Evolutionary conservation across 1,140 invertebrate species (phyloP).

Genomic region (Macrocentrus cingulum): DNA sequence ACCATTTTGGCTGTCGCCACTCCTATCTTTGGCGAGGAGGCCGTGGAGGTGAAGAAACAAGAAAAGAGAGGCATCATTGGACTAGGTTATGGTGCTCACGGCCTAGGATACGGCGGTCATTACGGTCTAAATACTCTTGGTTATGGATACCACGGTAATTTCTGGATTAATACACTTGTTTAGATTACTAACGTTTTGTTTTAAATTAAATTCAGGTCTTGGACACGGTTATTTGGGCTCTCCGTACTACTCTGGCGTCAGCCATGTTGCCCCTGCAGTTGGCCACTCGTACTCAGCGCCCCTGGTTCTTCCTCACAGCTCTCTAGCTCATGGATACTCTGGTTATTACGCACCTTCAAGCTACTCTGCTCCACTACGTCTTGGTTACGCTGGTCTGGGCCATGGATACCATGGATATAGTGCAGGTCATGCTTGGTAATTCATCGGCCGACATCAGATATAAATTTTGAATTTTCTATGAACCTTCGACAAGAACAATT

Average conservation of each 20-base stretch:
- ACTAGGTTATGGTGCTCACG: slow-evolving; percentile 35
- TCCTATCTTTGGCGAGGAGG: slow-evolving; percentile 44
- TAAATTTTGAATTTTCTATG: no score
- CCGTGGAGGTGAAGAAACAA: slow-evolving; percentile 38
- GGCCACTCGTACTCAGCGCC: slow-evolving; percentile 12
- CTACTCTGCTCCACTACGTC: slow-evolving; percentile 15
- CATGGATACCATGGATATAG: slow-evolving; percentile 17
- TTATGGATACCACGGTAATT: slow-evolving; percentile 34
- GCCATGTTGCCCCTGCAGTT: slow-evolving; percentile 5
- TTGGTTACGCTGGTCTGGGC: slow-evolving; percentile 28
- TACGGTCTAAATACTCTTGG: slow-evolving; percentile 26
- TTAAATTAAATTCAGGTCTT: no score
- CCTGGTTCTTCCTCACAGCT: slow-evolving; percentile 8
- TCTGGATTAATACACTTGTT: background rate
- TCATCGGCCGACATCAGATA: background rate
- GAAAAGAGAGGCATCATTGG: slow-evolving; percentile 47
- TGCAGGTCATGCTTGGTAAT: slow-evolving; percentile 25
- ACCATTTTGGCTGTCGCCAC: slow-evolving; percentile 41
- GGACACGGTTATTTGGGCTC: slow-evolving; percentile 29
- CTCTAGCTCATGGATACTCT: slow-evolving; percentile 5
- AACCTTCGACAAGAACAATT: background rate
- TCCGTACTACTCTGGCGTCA: slow-evolving; percentile 14
- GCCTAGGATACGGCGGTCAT: slow-evolving; percentile 35
- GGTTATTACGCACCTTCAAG: slow-evolving; percentile 24
- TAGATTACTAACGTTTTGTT: no score